Conservation (phyloP, 2,113 vertebrate species). For the Cyanoliseus patagonus region DNA sequence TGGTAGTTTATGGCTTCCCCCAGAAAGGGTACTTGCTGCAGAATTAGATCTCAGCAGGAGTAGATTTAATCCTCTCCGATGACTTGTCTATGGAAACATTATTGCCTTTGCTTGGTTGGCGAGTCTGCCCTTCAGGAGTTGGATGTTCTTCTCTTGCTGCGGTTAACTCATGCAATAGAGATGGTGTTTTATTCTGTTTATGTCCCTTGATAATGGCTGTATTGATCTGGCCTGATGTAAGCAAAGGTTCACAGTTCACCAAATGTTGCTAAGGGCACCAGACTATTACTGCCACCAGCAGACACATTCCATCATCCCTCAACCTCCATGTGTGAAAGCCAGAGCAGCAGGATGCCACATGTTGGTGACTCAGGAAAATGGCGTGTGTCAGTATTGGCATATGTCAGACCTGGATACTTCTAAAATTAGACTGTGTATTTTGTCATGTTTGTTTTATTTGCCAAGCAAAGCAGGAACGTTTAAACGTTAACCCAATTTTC, state of each 20-base stretch:
- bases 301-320: constrained; percentile 48
- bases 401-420: background rate
- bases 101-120: constrained; percentile 26
- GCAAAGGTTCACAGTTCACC: constrained; percentile 45
- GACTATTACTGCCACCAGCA: constrained; percentile 43
- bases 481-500: constrained; percentile 38
- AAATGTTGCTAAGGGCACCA: constrained; percentile 43
- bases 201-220: constrained; percentile 50
- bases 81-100: constrained; percentile 27
- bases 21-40: background rate
- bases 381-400: background rate
- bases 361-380: constrained; percentile 20
- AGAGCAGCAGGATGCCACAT: constrained; percentile 5
- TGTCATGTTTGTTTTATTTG: constrained; percentile 5
- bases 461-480: background rate
- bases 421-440: background rate
- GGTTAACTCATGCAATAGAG: constrained; percentile 58
- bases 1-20: constrained; percentile 13
- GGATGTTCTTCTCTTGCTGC: constrained; percentile 49
- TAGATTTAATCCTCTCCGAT: constrained; percentile 30
- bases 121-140: constrained; percentile 44
- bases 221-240: constrained; percentile 64
- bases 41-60: constrained; percentile 44
- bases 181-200: constrained; percentile 58
- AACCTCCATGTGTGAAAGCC: background rate